These are phyloP conservation scores for Atta cephalotes DNA, from an alignment of 1,140 invertebrate species.

Conservation along the genomic window DNA sequence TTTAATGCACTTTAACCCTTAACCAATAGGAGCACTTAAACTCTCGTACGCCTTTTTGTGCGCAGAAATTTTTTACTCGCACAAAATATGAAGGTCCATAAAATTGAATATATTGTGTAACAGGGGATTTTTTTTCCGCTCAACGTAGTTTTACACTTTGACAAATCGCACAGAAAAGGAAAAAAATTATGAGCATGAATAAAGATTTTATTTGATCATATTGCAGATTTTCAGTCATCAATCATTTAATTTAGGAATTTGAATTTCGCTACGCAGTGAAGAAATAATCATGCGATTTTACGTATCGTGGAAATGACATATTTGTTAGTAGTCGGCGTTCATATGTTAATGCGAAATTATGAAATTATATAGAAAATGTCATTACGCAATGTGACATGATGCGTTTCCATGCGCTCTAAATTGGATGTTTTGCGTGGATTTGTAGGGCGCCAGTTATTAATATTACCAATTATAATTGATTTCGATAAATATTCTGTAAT, in stretches of 20 bases:
- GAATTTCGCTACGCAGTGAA: background rate
- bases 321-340: background rate
- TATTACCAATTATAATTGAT: conserved; percentile 22
- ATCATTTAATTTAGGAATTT: conserved; percentile 17
- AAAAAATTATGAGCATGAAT: background rate
- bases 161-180: background rate
- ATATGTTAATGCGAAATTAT: conserved; percentile 30
- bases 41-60: background rate
- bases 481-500: conserved; percentile 20
- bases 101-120: conserved; percentile 30
- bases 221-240: background rate
- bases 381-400: background rate
- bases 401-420: conserved; percentile 11
- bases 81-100: background rate
- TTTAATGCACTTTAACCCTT: conserved; percentile 25
- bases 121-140: background rate
- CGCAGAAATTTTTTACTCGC: background rate
- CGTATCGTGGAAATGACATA: background rate
- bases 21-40: conserved; percentile 13
- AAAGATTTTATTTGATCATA: conserved; percentile 3
- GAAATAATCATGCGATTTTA: background rate
- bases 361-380: conserved; percentile 41
- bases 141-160: background rate
- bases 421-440: conserved; percentile 6
- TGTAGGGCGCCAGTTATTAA: background rate